phyloP scores from a whole-genome alignment of 2,888 invertebrate genomes.

The Spodoptera picta region DNA sequence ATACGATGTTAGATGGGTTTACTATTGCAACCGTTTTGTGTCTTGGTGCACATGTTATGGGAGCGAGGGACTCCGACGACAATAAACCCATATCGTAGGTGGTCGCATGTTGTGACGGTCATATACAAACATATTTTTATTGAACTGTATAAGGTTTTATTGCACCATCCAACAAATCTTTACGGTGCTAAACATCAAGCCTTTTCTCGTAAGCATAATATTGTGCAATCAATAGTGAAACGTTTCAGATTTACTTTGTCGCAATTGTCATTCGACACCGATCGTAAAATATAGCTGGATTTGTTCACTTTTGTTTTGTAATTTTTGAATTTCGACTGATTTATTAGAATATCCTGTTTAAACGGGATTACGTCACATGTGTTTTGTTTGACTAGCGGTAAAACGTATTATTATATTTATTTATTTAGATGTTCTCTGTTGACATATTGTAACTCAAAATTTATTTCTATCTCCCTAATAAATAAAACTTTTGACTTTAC shows the following conservation, averaged over 20 bases:
- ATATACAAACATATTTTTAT: conserved; percentile 81
- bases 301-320: conserved; percentile 53
- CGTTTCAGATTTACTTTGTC: conserved; percentile 62
- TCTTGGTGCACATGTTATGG: conserved; percentile 69
- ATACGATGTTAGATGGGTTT: conserved; percentile 44
- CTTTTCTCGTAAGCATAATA: conserved; percentile 63
- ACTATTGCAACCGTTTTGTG: conserved; percentile 46
- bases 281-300: conserved; percentile 36
- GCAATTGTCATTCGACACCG: conserved; percentile 55
- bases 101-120: conserved; percentile 72
- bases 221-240: conserved; percentile 66
- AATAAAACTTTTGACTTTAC: too few species aligned
- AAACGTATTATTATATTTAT: too few species aligned
- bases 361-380: too few species aligned
- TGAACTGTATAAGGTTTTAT: conserved; percentile 80
- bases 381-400: too few species aligned
- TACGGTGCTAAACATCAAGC: conserved; percentile 68
- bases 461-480: too few species aligned
- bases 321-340: conserved; percentile 18
- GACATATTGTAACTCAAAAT: too few species aligned
- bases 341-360: conserved; percentile 8
- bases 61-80: conserved; percentile 64
- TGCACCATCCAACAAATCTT: conserved; percentile 74
- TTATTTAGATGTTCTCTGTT: too few species aligned
- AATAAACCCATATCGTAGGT: conserved; percentile 80